A percentile compares a stretch with the other conserved stretches of the same genome.
These are phyloP conservation scores for Pseudomyrmex cubaensis DNA, from an alignment of 1,140 invertebrate species.

Conservation along the genomic window DNA sequence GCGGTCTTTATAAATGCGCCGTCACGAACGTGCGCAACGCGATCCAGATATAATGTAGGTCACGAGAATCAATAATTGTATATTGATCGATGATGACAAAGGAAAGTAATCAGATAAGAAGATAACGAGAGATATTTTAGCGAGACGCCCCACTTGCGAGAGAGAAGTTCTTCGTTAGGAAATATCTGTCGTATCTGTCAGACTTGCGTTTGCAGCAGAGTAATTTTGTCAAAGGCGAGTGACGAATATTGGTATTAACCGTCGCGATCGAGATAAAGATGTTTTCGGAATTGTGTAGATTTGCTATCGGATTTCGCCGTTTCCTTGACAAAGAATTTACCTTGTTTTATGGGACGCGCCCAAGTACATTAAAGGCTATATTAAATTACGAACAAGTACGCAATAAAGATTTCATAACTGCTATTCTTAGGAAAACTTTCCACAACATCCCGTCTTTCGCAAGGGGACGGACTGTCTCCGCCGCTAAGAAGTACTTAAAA, in stretches of 20 bases:
- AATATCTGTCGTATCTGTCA: background rate
- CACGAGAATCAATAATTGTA: slow-evolving; percentile 30
- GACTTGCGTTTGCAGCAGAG: background rate
- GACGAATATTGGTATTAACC: slow-evolving; percentile 49
- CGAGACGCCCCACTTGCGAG: background rate
- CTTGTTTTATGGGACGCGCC: slow-evolving; percentile 52
- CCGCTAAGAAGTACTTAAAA: slow-evolving; percentile 76
- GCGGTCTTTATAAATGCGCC: slow-evolving; percentile 34
- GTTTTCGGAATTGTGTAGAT: slow-evolving; percentile 16
- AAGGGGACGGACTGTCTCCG: slow-evolving; percentile 44
- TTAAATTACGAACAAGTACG: slow-evolving; percentile 71
- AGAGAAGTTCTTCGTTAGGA: slow-evolving; percentile 38
- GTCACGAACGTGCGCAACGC: slow-evolving; percentile 15
- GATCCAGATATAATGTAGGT: slow-evolving; percentile 13
- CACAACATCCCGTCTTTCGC: slow-evolving; percentile 54
- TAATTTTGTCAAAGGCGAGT: slow-evolving; percentile 29
- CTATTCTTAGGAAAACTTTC: slow-evolving; percentile 65
- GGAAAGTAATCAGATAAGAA: slow-evolving; percentile 13
- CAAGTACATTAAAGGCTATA: slow-evolving; percentile 69
- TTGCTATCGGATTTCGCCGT: slow-evolving; percentile 34
- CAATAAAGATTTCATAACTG: slow-evolving; percentile 71
- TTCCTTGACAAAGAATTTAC: slow-evolving; percentile 19
- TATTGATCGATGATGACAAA: slow-evolving; percentile 38
- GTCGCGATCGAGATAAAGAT: background rate
- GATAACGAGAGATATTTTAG: slow-evolving; percentile 11